These are phyloP conservation scores for human (Homo sapiens) DNA, from an alignment of 2,113 vertebrate genomes.

Conservation along the genomic window DNA sequence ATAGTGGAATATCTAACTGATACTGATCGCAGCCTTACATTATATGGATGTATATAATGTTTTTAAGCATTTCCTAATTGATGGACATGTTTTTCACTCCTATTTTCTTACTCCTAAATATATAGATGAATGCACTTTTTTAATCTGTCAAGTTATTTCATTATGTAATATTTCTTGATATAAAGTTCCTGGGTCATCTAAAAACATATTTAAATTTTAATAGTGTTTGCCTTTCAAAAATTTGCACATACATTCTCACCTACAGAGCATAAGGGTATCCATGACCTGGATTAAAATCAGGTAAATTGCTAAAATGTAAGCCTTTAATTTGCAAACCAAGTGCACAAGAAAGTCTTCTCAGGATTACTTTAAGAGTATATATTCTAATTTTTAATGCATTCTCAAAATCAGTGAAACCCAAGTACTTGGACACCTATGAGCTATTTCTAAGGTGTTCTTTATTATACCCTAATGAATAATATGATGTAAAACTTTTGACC, in stretches of 20 bases:
- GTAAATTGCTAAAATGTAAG: background rate
- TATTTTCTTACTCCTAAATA: background rate
- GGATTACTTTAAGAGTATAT: constrained; percentile 24
- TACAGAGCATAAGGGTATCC: background rate
- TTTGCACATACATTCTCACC: background rate
- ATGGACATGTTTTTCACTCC: background rate
- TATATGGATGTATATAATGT: background rate
- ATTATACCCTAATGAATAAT: background rate
- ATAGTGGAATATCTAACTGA: background rate
- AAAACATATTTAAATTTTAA: background rate
- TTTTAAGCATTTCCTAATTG: background rate
- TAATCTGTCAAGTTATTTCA: background rate
- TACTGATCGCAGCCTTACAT: background rate
- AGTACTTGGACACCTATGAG: background rate
- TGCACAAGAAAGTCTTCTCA: background rate
- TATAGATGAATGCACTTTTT: background rate
- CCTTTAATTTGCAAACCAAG: background rate
- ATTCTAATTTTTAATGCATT: background rate
- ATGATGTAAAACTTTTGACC: constrained; percentile 2
- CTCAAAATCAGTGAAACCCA: constrained; percentile 39
- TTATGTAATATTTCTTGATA: background rate
- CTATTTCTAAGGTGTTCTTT: background rate
- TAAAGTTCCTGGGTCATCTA: background rate
- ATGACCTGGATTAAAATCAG: background rate
- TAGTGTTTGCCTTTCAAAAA: background rate